Evolutionary conservation across 2,113 vertebrate genomes (phyloP).

Genomic region (Ammospiza caudacuta): DNA sequence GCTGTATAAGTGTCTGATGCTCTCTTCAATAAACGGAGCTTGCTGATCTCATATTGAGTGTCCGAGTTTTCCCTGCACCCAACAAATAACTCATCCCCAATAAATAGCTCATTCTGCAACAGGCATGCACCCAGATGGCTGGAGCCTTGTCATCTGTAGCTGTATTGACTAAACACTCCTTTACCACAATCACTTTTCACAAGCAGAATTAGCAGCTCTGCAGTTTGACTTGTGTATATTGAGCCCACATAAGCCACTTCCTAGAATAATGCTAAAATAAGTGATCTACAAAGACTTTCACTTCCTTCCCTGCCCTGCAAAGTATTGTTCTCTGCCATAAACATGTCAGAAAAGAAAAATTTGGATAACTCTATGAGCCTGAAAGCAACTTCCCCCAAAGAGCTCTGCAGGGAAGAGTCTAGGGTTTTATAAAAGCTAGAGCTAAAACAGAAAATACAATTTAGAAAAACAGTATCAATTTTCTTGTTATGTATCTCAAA

Average conservation of each 20-base stretch:
- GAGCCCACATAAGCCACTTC: background rate
- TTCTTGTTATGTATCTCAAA: background rate
- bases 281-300: background rate
- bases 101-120: no score
- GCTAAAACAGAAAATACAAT: background rate
- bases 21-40: no score
- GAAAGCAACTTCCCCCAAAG: background rate
- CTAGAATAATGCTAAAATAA: background rate
- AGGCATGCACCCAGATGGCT: fast-evolving
- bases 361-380: background rate
- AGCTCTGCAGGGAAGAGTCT: background rate
- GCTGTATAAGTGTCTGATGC: no score
- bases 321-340: background rate
- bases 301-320: background rate
- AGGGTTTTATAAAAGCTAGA: background rate
- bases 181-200: background rate
- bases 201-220: background rate
- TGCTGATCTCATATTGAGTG: no score
- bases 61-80: no score
- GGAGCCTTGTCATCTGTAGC: background rate
- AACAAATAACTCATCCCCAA: no score
- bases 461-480: background rate
- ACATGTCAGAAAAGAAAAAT: background rate
- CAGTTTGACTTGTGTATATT: background rate
- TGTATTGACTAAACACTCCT: background rate